phyloP scores from a whole-genome alignment of 30 jellyfish, hydroid and myxozoan species.

The Aurelia aurita region DNA sequence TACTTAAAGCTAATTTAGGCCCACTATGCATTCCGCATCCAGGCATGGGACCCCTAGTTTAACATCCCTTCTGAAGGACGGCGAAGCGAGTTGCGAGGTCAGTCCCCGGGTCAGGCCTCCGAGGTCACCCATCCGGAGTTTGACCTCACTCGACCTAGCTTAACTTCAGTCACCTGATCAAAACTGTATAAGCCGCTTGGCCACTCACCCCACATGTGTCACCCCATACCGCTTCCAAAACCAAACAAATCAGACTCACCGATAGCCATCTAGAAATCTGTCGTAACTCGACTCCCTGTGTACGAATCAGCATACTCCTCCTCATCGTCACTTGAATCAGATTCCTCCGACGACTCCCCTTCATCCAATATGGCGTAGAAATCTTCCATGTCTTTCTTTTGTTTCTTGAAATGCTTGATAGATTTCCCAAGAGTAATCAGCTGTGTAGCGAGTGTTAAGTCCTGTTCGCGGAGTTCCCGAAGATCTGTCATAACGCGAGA shows the following conservation, averaged over 20 bases:
- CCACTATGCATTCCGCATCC: too few relatives aligned
- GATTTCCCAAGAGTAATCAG: constrained; percentile 82
- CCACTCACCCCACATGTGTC: too few relatives aligned
- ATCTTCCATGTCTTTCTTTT: constrained; percentile 70
- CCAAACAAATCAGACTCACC: constrained; percentile 6
- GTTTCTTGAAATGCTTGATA: constrained; percentile 78
- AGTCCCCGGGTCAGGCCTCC: too few relatives aligned
- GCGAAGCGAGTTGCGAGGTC: too few relatives aligned
- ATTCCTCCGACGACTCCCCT: constrained; percentile 40
- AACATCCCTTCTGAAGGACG: too few relatives aligned
- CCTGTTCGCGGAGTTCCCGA: constrained; percentile 81
- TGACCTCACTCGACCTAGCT: too few relatives aligned
- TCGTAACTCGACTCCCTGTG: constrained; percentile 34
- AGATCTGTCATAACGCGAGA: constrained; percentile 86
- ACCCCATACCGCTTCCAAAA: too few relatives aligned
- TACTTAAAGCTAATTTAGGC: too few relatives aligned
- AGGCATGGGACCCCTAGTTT: too few relatives aligned
- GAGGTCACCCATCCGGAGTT: too few relatives aligned
- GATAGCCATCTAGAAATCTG: constrained; percentile 11
- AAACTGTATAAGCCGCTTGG: too few relatives aligned
- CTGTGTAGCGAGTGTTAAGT: constrained; percentile 80
- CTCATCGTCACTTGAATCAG: constrained; percentile 65
- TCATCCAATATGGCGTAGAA: constrained; percentile 49
- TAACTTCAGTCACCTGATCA: too few relatives aligned
- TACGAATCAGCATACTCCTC: constrained; percentile 34